Percentiles rank a stretch among this genome's conserved stretches.
Conservation (phyloP, 2,888 invertebrate genomes). For the Terebella lapidaria region DNA sequence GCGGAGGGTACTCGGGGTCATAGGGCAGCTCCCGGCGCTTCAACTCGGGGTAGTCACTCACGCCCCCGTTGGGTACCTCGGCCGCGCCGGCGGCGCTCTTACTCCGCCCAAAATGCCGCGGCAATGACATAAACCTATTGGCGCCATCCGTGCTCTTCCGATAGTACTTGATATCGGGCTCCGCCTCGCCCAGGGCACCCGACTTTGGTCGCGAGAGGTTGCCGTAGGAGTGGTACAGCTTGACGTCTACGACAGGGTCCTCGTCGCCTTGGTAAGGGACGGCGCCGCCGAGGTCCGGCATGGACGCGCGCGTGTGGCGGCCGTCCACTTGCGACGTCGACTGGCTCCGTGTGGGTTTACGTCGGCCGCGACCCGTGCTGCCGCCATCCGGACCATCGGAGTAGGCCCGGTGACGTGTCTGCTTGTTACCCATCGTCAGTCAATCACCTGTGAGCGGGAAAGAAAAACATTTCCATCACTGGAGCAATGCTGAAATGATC, state of each 20-base stretch:
- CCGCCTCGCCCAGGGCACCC: not conserved
- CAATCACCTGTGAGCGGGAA: too few relatives aligned
- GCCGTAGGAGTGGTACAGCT: constrained; percentile 18
- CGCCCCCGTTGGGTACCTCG: not conserved
- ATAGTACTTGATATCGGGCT: constrained; percentile 17
- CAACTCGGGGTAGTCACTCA: not conserved
- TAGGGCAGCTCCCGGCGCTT: not conserved
- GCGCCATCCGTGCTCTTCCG: constrained; percentile 7
- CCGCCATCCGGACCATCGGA: constrained; percentile 1
- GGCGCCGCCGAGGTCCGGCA: constrained; percentile 17
- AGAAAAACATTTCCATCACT: too few relatives aligned
- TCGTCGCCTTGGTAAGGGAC: constrained; percentile 11
- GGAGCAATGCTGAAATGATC: too few relatives aligned
- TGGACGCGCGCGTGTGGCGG: constrained; percentile 9
- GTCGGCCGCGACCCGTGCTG: not conserved
- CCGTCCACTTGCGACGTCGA: not conserved
- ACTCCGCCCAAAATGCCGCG: constrained; percentile 5
- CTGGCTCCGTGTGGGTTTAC: constrained; percentile 1
- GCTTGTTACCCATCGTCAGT: constrained; percentile 10
- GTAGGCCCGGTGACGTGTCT: constrained; percentile 4
- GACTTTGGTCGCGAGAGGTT: not conserved
- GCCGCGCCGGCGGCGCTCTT: not conserved
- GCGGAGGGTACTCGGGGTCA: constrained; percentile 3
- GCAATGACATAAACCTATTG: not conserved
- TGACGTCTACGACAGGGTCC: constrained; percentile 13